Conservation (phyloP, 1,140 invertebrate genomes). For the Luehdorfia chinensis region DNA sequence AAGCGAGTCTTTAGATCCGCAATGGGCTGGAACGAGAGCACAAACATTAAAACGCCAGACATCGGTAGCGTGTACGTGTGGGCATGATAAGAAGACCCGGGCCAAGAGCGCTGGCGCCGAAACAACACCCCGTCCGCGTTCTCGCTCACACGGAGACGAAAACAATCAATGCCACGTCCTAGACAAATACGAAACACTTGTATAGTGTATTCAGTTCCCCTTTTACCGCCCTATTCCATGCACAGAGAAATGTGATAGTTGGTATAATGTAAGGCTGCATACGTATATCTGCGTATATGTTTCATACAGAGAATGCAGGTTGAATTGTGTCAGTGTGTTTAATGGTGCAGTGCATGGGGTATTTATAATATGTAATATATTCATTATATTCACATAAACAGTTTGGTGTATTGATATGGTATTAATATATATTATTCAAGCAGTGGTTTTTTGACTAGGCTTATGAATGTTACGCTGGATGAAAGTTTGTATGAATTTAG, state of each 20-base stretch:
- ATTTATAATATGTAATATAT: constrained; percentile 22
- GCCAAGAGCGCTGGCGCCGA: constrained; percentile 38
- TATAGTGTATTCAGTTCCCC: constrained; percentile 45
- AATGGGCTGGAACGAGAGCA: constrained; percentile 49
- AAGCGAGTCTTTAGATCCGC: constrained; percentile 64
- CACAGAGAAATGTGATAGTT: constrained; percentile 42
- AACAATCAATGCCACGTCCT: constrained; percentile 58
- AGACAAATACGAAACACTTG: constrained; percentile 75
- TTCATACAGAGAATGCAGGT: not conserved
- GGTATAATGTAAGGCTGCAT: constrained; percentile 22
- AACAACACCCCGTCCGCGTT: constrained; percentile 39
- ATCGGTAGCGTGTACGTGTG: constrained; percentile 67
- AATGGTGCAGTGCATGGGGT: constrained; percentile 28
- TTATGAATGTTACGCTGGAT: constrained; percentile 25
- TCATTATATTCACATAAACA: constrained; percentile 26
- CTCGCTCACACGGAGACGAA: constrained; percentile 62
- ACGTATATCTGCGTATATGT: constrained; percentile 7
- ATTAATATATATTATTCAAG: constrained; percentile 22
- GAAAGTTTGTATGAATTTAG: constrained; percentile 23
- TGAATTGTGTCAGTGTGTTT: constrained; percentile 22
- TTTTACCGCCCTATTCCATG: constrained; percentile 32
- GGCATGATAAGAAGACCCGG: constrained; percentile 63
- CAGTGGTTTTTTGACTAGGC: constrained; percentile 39
- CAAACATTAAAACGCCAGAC: constrained; percentile 64
- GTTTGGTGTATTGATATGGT: constrained; percentile 27